Evolutionary conservation across 2,797 vertebrate species (phyloP).

Genomic region (Smutsia gigantea): DNA sequence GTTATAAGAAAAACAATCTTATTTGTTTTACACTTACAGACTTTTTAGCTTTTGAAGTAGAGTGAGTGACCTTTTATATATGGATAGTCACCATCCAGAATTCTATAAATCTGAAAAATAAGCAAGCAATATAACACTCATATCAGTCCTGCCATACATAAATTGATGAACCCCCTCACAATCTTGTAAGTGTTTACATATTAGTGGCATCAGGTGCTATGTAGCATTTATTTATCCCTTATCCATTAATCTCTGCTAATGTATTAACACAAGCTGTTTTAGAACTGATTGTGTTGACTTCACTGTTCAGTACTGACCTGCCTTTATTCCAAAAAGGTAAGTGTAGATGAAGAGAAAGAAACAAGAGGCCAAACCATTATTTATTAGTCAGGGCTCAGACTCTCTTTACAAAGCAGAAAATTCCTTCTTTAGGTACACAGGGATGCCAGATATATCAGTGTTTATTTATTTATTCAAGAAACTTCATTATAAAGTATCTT

Average conservation of each 20-base stretch:
- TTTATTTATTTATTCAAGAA: background rate
- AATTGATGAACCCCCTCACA: background rate
- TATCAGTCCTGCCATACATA: background rate
- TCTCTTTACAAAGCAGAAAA: conserved; percentile 3
- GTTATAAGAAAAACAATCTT: conserved; percentile 32
- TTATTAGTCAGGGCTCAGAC: background rate
- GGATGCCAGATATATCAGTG: background rate
- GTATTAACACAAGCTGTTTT: background rate
- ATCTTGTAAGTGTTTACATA: background rate
- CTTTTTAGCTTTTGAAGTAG: background rate
- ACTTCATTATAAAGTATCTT: background rate
- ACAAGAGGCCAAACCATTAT: background rate
- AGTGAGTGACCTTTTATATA: background rate
- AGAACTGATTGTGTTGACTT: background rate
- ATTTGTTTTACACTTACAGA: conserved; percentile 25
- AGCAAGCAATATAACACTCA: background rate
- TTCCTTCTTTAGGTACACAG: background rate
- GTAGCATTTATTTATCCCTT: background rate
- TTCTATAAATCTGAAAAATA: conserved; percentile 39
- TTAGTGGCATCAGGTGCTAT: background rate
- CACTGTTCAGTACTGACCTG: background rate
- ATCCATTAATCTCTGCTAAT: conserved; percentile 33
- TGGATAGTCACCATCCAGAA: background rate
- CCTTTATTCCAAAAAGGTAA: conserved; percentile 24
- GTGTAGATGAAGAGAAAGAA: background rate